Evolutionary conservation across 2,113 vertebrate genomes (phyloP).

Genomic region (Sander lucioperca): DNA sequence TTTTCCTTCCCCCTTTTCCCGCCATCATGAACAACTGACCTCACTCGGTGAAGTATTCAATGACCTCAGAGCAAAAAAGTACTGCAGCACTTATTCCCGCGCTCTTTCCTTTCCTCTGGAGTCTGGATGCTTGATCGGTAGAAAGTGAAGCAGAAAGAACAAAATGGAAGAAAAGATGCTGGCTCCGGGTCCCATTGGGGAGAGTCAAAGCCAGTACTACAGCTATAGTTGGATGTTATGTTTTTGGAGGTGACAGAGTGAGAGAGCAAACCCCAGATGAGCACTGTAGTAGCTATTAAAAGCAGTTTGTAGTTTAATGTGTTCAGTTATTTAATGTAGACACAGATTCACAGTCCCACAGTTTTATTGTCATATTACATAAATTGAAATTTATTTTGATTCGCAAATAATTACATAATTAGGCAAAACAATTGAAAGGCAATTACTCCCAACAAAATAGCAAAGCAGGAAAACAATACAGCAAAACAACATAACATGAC

Average conservation of each 20-base stretch:
- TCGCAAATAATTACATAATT: conserved; percentile 15
- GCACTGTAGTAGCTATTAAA: conserved; percentile 26
- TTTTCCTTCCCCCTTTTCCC: conserved; percentile 11
- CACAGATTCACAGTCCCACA: not conserved
- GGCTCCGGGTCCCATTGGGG: not conserved
- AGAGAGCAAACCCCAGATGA: conserved; percentile 23
- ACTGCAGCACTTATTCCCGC: conserved; percentile 36
- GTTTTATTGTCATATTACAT: conserved; percentile 5
- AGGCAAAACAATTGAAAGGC: conserved; percentile 4
- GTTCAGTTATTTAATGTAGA: conserved; percentile 14
- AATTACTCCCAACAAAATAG: conserved; percentile 11
- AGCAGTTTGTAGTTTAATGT: conserved; percentile 3
- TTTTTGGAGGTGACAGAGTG: conserved; percentile 16
- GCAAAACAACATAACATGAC: conserved; percentile 6
- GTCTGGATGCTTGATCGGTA: conserved; percentile 2
- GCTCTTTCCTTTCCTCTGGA: conserved; percentile 37
- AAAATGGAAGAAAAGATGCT: conserved; percentile 37
- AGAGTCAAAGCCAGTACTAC: not conserved
- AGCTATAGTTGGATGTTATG: not conserved
- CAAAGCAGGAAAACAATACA: not conserved
- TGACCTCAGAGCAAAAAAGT: conserved; percentile 57
- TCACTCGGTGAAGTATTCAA: conserved; percentile 38
- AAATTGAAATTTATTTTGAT: conserved; percentile 1
- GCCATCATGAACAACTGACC: conserved; percentile 51
- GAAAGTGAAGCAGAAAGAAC: conserved; percentile 42